Evolutionary conservation across 2,888 invertebrate genomes (phyloP).

Genomic region (Acleris laterana): DNA sequence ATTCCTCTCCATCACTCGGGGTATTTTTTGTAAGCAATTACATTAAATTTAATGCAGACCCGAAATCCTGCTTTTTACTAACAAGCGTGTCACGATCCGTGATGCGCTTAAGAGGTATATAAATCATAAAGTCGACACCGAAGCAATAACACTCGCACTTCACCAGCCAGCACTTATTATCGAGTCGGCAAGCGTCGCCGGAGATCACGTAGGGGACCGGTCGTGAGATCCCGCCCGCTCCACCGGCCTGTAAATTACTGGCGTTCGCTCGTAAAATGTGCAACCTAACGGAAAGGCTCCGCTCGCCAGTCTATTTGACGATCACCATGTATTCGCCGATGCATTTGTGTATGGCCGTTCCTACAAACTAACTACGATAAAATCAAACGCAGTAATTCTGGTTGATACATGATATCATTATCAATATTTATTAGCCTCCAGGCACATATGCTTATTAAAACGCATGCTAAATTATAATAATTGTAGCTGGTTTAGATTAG

Average conservation of each 20-base stretch:
- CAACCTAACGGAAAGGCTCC: conserved; percentile 66
- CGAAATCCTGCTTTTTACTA: neutral
- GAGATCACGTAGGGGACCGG: conserved; percentile 76
- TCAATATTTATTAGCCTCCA: conserved; percentile 5
- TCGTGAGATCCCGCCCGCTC: conserved; percentile 53
- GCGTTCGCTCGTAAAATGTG: conserved; percentile 67
- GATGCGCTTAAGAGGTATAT: conserved; percentile 3
- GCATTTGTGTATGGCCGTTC: conserved; percentile 23
- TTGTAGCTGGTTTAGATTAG: conserved; percentile 12
- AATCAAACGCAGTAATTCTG: conserved; percentile 14
- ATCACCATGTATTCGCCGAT: conserved; percentile 24
- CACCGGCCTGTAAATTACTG: conserved; percentile 53
- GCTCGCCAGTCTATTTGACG: conserved; percentile 33
- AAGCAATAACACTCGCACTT: conserved; percentile 39
- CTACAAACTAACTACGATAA: conserved; percentile 12
- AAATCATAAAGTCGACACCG: conserved; percentile 36
- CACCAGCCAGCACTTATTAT: conserved; percentile 55
- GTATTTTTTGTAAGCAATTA: too few species aligned
- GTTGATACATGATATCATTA: conserved; percentile 16
- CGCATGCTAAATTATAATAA: conserved; percentile 5
- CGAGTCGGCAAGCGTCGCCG: conserved; percentile 66
- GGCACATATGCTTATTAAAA: conserved; percentile 2
- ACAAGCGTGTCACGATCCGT: neutral
- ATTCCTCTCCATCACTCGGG: too few species aligned
- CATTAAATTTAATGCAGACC: too few species aligned